phyloP scores from a whole-genome alignment of 1,140 invertebrate species.

The Helicorthomorpha holstii region DNA sequence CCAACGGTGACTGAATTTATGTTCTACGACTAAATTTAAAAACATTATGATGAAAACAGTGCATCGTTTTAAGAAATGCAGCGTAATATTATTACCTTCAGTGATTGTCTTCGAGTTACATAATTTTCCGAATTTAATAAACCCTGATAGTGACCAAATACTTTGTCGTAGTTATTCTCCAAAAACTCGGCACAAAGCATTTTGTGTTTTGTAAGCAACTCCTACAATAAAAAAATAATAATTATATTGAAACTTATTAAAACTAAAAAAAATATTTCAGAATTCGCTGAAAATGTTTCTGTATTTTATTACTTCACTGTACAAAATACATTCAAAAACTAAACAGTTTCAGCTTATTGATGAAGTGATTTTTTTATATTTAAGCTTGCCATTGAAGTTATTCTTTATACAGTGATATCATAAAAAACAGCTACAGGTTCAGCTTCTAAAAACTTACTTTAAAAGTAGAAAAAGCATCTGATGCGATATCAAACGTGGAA shows the following conservation, averaged over 20 bases:
- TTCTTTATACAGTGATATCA: constrained; percentile 1
- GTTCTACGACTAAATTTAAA: no score
- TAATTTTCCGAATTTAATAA: constrained; percentile 98
- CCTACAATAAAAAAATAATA: constrained; percentile 40
- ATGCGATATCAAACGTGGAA: constrained; percentile 99
- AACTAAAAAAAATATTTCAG: no score
- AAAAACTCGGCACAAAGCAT: constrained; percentile 94
- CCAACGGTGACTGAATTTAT: no score
- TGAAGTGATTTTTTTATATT: no score
- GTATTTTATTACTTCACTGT: no score
- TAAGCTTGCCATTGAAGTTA: not conserved
- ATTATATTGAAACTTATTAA: not conserved
- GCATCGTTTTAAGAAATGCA: no score
- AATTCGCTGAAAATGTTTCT: no score
- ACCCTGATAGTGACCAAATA: constrained; percentile 92
- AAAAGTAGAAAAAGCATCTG: constrained; percentile 99
- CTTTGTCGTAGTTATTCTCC: constrained; percentile 96
- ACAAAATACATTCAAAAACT: not conserved
- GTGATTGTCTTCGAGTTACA: constrained; percentile 87
- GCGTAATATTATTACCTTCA: constrained; percentile 42
- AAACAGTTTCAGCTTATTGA: constrained; percentile 1
- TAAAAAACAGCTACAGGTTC: not conserved
- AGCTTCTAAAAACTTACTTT: constrained; percentile 58
- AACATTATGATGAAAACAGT: no score
- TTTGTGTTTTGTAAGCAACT: constrained; percentile 96